Base-by-base conservation (phyloP, 1,140 invertebrate species). In the Neodiprion virginianus region DNA sequence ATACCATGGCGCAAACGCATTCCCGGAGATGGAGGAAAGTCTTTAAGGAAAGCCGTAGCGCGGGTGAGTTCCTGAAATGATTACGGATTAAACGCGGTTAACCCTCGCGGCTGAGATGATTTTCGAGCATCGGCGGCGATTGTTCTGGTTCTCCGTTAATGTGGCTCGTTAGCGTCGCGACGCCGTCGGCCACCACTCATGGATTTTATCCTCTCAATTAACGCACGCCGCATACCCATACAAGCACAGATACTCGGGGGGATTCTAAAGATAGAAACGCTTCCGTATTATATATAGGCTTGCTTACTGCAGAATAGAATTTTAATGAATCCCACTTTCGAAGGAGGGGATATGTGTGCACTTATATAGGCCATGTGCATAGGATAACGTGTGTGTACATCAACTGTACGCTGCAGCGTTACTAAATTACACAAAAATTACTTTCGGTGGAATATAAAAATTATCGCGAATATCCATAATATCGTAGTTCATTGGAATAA, bases 201-300 rank as follows among this genome's bases (percentile, higher is more conserved):
- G 53, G n/a, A 61, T 61, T 61, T 61, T 61, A 61, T 61, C 53
- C 53, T 61, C 53, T 61, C 53, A 61, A 61, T 61, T 61, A 61
- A 61, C 53, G 53, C n/a, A 61, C 53, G 53, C 53, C 53, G n/a
- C 11, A 17, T 40, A 61, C 53, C 53, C 53, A 17, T 61, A 61
- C 53, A 61, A 61, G 53, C 53, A 17, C 8, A 8, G n/a, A 61
- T 12, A 61, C 53, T 61, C 53, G 53, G 5, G 53, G 53, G 53
- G 5, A 5, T 12, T 61, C 53, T 61, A 61, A 61, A 61, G 8
- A 61, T 61, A 61, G 53, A 61, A 61, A 5, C 11, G 53, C n/a
- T 61, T 61, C 53, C 53, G 53, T 61, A 40, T 40, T 40, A 40
- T 40, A 40, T 40, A 40, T 40, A 61, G 5, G 53, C n/a, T 61